These are phyloP conservation scores for Macrophya alboannulata DNA, from an alignment of 2,888 invertebrate species.

Conservation along the genomic window DNA sequence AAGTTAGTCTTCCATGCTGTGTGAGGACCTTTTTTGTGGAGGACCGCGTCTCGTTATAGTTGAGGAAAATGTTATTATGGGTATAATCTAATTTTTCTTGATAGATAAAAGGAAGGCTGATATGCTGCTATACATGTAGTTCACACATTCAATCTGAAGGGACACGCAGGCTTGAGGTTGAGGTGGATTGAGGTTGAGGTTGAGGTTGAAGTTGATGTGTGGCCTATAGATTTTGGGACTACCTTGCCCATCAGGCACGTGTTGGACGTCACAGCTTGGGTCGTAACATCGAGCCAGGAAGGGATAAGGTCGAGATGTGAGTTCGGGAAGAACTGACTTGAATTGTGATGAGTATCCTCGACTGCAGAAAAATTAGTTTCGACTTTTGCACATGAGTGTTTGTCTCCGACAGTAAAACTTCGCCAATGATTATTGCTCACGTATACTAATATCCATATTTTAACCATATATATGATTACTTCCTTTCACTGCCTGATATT, in stretches of 20 bases:
- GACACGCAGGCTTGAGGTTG: neutral
- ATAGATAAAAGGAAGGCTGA: neutral
- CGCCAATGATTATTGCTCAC: neutral
- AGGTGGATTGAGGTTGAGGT: neutral
- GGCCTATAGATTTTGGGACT: conserved; percentile 12
- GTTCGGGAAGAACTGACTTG: conserved; percentile 19
- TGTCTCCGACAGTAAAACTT: neutral
- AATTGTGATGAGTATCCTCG: neutral
- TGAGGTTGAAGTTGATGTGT: neutral
- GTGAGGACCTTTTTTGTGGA: neutral
- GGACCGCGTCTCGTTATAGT: neutral
- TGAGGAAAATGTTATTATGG: neutral
- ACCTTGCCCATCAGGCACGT: conserved; percentile 1
- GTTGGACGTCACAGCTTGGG: conserved; percentile 29
- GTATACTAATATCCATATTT: neutral
- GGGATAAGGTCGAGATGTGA: conserved; percentile 21
- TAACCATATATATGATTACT: neutral
- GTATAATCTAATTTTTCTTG: neutral
- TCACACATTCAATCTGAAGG: conserved; percentile 5
- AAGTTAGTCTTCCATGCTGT: neutral
- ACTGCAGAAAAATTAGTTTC: neutral
- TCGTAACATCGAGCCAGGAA: neutral
- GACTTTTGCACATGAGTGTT: neutral
- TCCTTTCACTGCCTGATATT: neutral
- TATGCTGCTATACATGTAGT: neutral